Percentiles rank a stretch among this genome's conserved stretches.
Conservation (phyloP, 2,113 vertebrate species). For the Heloderma charlesbogerti region DNA sequence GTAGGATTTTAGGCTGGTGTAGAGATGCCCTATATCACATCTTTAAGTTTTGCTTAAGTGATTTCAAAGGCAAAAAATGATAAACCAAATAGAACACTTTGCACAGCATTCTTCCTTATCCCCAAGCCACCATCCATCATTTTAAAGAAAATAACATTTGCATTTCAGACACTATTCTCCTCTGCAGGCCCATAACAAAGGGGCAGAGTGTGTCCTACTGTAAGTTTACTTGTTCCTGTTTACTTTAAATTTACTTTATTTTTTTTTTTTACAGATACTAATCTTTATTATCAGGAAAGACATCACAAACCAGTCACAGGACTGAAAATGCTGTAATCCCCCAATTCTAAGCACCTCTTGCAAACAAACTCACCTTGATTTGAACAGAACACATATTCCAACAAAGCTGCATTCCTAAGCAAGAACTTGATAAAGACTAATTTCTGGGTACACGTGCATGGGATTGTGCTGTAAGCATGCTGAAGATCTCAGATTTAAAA, state of each 20-base stretch:
- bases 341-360: background rate
- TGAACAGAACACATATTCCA: background rate
- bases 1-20: too few species aligned
- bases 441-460: background rate
- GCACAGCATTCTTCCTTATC: too few species aligned
- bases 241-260: background rate
- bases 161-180: background rate
- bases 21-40: too few species aligned
- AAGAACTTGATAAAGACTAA: background rate
- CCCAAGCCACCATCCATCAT: too few species aligned
- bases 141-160: too few species aligned
- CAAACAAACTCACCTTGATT: background rate
- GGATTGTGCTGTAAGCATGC: background rate
- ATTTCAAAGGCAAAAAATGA: too few species aligned
- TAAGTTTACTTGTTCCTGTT: background rate
- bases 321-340: background rate
- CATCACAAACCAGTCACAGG: background rate
- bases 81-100: too few species aligned
- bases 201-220: background rate
- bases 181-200: too few species aligned
- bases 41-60: too few species aligned
- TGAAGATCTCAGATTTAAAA: background rate
- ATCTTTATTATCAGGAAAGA: background rate
- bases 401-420: background rate
- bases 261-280: too few species aligned